Evolutionary conservation across 2,888 invertebrate species (phyloP).

Genomic region (Argyresthia albistria): DNA sequence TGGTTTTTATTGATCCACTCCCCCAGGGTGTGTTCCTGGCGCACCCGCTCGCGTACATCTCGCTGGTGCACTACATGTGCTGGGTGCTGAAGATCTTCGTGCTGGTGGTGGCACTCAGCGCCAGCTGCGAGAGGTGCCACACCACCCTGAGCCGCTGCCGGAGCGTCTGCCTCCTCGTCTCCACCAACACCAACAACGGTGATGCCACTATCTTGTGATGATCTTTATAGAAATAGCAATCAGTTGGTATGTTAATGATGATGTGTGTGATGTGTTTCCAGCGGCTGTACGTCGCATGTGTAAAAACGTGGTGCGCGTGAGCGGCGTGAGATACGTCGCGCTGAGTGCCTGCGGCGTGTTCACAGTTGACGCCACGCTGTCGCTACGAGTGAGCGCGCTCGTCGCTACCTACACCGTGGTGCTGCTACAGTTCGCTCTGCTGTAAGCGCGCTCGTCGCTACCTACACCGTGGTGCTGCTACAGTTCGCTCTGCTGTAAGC

Average conservation of each 20-base stretch:
- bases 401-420: conserved; percentile 24
- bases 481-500: conserved; percentile 23
- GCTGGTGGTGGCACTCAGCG: neutral
- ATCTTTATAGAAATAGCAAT: too few relatives aligned
- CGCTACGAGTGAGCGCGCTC: conserved; percentile 13
- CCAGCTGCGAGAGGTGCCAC: neutral
- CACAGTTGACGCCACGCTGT: conserved; percentile 15
- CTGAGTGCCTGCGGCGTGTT: conserved; percentile 18
- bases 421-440: conserved; percentile 23
- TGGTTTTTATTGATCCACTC: too few relatives aligned
- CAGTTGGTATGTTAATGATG: too few relatives aligned
- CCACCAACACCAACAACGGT: too few relatives aligned
- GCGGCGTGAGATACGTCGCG: neutral
- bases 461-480: conserved; percentile 23
- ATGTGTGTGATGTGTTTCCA: neutral
- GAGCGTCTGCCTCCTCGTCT: neutral
- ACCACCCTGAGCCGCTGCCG: neutral
- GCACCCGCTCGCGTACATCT: neutral
- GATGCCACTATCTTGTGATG: too few relatives aligned
- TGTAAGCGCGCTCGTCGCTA: conserved; percentile 16
- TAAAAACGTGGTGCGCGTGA: neutral
- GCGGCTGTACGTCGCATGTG: neutral
- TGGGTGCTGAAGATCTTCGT: neutral
- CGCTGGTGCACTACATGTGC: neutral
- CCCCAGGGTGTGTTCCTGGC: too few relatives aligned